Conservation (phyloP, 23 tunicate species). For the Ascidia mentula region DNA sequence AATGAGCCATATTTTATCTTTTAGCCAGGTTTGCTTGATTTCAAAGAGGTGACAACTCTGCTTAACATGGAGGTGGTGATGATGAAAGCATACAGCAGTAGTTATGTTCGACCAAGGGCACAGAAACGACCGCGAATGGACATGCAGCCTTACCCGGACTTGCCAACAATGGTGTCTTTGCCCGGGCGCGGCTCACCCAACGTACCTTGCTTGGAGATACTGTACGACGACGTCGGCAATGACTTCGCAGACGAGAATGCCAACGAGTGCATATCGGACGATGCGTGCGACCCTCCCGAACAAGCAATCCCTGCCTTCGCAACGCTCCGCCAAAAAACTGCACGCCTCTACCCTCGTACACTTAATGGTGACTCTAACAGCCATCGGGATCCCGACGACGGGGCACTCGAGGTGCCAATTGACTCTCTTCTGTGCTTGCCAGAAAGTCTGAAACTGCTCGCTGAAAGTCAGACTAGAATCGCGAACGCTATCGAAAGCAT, state of each 20-base stretch:
- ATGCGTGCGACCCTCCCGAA: neutral
- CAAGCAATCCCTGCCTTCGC: neutral
- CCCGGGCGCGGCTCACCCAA: neutral
- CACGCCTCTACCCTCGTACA: neutral
- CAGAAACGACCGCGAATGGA: neutral
- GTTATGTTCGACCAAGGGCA: neutral
- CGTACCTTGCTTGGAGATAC: neutral
- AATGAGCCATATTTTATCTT: no score
- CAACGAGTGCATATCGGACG: neutral
- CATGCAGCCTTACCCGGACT: neutral
- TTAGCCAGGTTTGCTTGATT: neutral
- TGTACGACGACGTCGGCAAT: neutral
- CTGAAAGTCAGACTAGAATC: constrained; percentile 1
- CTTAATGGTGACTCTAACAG: neutral
- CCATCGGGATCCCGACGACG: neutral
- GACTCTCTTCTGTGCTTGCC: neutral
- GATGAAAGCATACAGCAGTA: neutral
- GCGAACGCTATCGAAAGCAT: constrained; percentile 2
- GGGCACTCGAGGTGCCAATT: neutral
- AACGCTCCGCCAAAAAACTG: neutral
- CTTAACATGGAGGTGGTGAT: neutral
- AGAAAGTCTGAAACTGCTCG: neutral
- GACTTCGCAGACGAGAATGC: neutral
- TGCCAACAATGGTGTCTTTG: neutral
- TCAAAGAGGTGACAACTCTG: neutral